Evolutionary conservation across 2,113 vertebrate genomes (phyloP).

Genomic region (Camelus dromedarius): DNA sequence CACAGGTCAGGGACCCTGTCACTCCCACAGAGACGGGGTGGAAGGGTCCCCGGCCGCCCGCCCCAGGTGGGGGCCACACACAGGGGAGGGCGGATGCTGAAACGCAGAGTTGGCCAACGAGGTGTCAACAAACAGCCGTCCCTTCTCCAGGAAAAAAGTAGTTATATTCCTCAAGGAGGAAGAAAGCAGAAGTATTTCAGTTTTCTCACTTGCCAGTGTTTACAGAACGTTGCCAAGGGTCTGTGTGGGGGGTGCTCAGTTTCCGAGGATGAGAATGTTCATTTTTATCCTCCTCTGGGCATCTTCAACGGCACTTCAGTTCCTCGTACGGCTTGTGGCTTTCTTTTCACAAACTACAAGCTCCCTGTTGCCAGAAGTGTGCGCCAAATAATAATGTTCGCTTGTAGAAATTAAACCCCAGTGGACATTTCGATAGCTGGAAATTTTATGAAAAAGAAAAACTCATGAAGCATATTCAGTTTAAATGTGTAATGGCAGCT

Average conservation of each 20-base stretch:
- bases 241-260: not conserved
- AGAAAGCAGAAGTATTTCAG: not conserved
- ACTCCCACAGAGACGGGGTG: not conserved
- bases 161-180: not conserved
- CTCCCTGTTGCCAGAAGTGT: not conserved
- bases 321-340: not conserved
- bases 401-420: slow-evolving; percentile 20
- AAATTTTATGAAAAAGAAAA: slow-evolving; percentile 37
- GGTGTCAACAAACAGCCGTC: not conserved
- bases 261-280: not conserved
- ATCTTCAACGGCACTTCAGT: not conserved
- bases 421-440: not conserved
- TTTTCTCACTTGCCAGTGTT: not conserved
- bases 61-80: not conserved
- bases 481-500: not conserved
- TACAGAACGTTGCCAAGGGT: not conserved
- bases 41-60: rapidly evolving
- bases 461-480: not conserved
- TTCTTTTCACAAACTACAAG: slow-evolving; percentile 9
- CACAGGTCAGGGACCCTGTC: not conserved
- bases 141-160: not conserved
- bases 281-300: not conserved
- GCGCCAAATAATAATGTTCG: not conserved
- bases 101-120: not conserved
- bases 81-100: not conserved